phyloP scores from a whole-genome alignment of 2,113 vertebrate species.

The Salvelinus alpinus region DNA sequence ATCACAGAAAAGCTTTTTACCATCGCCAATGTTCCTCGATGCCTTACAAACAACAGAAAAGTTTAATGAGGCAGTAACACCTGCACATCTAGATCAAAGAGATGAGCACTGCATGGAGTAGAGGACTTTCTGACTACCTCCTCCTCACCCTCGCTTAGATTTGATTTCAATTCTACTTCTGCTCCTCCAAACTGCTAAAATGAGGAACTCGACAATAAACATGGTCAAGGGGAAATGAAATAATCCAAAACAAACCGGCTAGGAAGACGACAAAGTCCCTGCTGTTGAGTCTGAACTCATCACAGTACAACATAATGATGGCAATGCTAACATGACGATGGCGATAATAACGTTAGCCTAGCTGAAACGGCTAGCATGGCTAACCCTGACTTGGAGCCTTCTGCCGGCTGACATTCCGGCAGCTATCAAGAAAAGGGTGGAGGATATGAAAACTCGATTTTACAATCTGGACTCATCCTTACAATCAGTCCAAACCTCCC shows the following conservation, averaged over 20 bases:
- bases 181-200: too few species aligned
- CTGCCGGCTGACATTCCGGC: background rate
- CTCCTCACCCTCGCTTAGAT: too few species aligned
- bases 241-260: too few species aligned
- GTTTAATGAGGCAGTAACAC: conserved; percentile 20
- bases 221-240: too few species aligned
- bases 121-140: too few species aligned
- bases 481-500: conserved; percentile 2
- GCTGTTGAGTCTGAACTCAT: too few species aligned
- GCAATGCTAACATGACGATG: too few species aligned
- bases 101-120: background rate
- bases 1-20: conserved; percentile 4
- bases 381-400: background rate
- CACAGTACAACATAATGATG: background rate
- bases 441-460: background rate
- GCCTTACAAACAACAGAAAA: background rate
- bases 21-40: background rate
- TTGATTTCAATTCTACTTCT: too few species aligned
- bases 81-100: conserved; percentile 36
- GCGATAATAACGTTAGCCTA: background rate
- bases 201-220: too few species aligned
- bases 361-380: background rate
- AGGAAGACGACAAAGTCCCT: too few species aligned
- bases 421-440: background rate
- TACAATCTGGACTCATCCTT: background rate